Conservation (phyloP, 2,888 invertebrate species). For the Lymantria dispar region DNA sequence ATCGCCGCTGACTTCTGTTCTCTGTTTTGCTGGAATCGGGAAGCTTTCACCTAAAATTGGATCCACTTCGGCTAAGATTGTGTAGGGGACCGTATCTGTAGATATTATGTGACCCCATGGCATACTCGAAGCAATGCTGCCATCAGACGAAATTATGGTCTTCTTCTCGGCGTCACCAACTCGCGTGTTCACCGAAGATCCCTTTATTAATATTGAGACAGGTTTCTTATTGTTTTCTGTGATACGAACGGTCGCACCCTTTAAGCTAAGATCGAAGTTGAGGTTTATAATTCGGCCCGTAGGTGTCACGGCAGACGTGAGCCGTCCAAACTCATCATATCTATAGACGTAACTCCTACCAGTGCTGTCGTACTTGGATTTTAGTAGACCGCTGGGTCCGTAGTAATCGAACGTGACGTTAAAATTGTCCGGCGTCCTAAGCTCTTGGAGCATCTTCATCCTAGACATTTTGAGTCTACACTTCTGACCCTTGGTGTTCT, state of each 20-base stretch:
- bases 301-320: slow-evolving; percentile 95
- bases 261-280: slow-evolving; percentile 93
- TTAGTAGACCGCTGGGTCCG: slow-evolving; percentile 93
- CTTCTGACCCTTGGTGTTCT: slow-evolving; percentile 96
- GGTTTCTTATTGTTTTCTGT: slow-evolving; percentile 92
- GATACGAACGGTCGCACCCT: slow-evolving; percentile 94
- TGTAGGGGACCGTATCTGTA: slow-evolving; percentile 95
- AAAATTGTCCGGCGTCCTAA: slow-evolving; percentile 96
- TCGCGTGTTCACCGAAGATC: slow-evolving; percentile 91
- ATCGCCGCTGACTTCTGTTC: slow-evolving; percentile 94
- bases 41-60: slow-evolving; percentile 94
- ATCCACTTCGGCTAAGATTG: slow-evolving; percentile 93
- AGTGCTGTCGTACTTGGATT: slow-evolving; percentile 93
- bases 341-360: slow-evolving; percentile 96
- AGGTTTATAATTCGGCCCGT: slow-evolving; percentile 96
- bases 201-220: slow-evolving; percentile 93
- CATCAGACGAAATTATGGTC: slow-evolving; percentile 90
- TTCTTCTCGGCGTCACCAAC: slow-evolving; percentile 92
- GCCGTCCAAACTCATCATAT: slow-evolving; percentile 96
- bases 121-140: slow-evolving; percentile 89
- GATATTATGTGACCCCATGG: slow-evolving; percentile 95
- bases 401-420: slow-evolving; percentile 97
- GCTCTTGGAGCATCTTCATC: slow-evolving; percentile 94
- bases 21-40: slow-evolving; percentile 94
- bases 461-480: slow-evolving; percentile 95